Evolutionary conservation across 35 echinoderm and acorn worm species (phyloP).

Genomic region (Heliocidaris tuberculata): DNA sequence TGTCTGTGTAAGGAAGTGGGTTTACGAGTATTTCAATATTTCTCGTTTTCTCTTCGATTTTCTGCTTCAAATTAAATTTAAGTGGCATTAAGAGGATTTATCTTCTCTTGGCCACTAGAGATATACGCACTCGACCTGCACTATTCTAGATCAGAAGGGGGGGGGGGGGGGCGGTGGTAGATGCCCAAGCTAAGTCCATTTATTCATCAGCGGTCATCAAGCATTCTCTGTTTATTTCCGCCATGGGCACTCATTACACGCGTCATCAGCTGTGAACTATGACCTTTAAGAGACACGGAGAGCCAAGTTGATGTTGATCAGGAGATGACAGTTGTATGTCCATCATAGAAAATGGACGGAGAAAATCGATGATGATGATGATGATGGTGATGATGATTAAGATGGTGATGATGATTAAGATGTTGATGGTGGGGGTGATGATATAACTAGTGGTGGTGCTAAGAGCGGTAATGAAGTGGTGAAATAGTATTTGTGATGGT

Average conservation of each 20-base stretch:
- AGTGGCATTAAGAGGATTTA: neutral
- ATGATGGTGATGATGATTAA: neutral
- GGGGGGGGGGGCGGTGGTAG: neutral
- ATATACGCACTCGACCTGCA: conserved; percentile 7
- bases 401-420: neutral
- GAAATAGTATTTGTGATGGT: neutral
- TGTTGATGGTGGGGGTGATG: neutral
- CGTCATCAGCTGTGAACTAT: conserved; percentile 17
- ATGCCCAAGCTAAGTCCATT: neutral
- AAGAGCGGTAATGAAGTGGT: neutral
- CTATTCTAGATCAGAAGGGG: neutral
- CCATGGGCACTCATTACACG: conserved; percentile 33
- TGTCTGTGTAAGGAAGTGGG: neutral
- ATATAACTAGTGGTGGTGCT: neutral
- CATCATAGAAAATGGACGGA: neutral
- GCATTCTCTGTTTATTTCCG: conserved; percentile 34
- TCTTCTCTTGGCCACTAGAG: neutral
- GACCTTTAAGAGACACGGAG: conserved; percentile 20
- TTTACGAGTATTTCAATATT: neutral
- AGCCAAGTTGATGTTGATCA: neutral
- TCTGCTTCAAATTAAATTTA: neutral
- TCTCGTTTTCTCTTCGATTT: neutral
- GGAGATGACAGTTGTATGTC: neutral
- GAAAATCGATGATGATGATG: neutral
- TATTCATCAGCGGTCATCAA: conserved; percentile 31